These are phyloP conservation scores for Sula dactylatra DNA, from an alignment of 2,113 vertebrate species.

Conservation along the genomic window DNA sequence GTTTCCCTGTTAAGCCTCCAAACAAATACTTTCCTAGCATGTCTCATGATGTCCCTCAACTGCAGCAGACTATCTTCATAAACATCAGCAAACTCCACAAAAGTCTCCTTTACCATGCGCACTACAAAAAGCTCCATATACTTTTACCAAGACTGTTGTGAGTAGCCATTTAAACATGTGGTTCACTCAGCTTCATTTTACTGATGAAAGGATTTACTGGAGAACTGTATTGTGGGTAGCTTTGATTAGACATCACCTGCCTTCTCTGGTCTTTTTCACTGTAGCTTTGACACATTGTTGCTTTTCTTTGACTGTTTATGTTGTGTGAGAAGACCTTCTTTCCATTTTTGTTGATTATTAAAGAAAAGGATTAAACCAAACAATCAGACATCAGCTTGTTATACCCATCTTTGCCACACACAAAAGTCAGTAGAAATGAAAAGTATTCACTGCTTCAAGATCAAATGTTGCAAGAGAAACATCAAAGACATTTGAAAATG, in stretches of 20 bases:
- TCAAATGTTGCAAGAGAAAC: not conserved
- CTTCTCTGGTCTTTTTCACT: not conserved
- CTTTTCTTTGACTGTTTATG: not conserved
- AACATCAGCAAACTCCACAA: not conserved
- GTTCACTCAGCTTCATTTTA: not conserved
- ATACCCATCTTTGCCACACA: not conserved
- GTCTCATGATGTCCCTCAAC: not conserved
- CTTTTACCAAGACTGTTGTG: not conserved
- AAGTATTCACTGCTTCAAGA: not conserved
- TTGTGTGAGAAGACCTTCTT: not conserved
- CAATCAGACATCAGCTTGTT: not conserved
- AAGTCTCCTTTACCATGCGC: not conserved
- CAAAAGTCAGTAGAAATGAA: not conserved
- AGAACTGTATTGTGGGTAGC: not conserved
- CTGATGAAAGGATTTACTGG: not conserved
- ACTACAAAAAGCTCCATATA: rapidly evolving
- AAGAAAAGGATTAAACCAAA: not conserved
- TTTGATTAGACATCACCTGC: not conserved
- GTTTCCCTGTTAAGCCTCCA: not conserved
- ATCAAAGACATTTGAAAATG: not conserved
- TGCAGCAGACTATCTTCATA: not conserved
- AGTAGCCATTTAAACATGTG: not conserved
- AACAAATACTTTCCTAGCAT: not conserved
- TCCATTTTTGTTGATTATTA: not conserved
- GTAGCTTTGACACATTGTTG: not conserved